phyloP scores from a whole-genome alignment of 2,797 vertebrate species.

The Notoglanidium macrostoma region DNA sequence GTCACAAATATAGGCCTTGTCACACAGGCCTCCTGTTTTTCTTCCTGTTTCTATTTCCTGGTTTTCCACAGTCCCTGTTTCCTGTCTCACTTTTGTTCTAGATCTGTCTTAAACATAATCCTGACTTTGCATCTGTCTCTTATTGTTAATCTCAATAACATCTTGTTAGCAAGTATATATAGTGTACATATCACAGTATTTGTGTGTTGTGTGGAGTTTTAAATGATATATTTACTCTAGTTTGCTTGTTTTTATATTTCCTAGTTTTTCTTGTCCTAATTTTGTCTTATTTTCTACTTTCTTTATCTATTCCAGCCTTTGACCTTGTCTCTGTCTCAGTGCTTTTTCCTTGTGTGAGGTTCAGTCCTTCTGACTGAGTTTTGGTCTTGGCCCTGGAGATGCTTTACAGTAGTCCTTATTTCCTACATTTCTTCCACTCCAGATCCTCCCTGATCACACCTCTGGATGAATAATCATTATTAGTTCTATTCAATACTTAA shows the following conservation, averaged over 20 bases:
- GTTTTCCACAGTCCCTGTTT: not conserved
- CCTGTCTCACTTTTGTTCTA: not conserved
- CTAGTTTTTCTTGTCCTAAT: not conserved
- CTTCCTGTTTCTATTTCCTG: not conserved
- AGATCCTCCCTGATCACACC: not conserved
- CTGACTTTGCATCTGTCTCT: not conserved
- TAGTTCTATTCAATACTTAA: not conserved
- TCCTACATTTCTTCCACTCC: not conserved
- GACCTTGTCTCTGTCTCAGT: not conserved
- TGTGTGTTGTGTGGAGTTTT: not conserved
- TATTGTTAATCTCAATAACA: not conserved
- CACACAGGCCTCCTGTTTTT: not conserved
- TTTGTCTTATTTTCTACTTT: not conserved
- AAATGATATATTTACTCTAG: not conserved
- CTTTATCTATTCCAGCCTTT: not conserved
- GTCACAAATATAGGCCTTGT: not conserved
- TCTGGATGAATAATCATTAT: not conserved
- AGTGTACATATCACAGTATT: not conserved
- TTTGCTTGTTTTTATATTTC: not conserved
- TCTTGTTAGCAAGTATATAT: not conserved
- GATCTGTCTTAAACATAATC: not conserved
- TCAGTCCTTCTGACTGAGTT: not conserved
- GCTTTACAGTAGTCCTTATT: not conserved
- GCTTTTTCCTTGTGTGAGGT: not conserved
- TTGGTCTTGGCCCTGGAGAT: not conserved